Conservation (phyloP, 1,140 invertebrate genomes). For the Vollenhovia emeryi region DNA sequence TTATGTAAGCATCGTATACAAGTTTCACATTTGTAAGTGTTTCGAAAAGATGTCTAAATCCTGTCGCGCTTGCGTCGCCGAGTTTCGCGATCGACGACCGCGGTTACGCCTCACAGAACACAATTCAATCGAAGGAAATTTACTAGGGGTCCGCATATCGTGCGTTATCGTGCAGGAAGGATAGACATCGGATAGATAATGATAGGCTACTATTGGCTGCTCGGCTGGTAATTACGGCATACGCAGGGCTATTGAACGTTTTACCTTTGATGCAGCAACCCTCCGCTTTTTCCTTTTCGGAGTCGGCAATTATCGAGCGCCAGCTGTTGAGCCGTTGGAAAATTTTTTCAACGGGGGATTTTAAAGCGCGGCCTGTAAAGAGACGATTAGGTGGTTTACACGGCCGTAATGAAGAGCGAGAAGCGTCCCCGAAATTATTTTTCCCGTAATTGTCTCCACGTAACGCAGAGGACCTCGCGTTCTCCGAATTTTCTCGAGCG, state of each 20-base stretch:
- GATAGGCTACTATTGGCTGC: conserved; percentile 20
- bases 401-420: not conserved
- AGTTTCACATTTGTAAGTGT: not conserved
- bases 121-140: conserved; percentile 35
- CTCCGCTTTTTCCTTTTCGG: conserved; percentile 9
- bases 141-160: conserved; percentile 9
- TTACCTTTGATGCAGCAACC: conserved; percentile 5
- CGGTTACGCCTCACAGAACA: not conserved
- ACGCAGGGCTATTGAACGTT: conserved; percentile 11
- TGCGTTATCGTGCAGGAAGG: conserved; percentile 9
- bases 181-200: conserved; percentile 43
- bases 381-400: not conserved
- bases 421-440: not conserved
- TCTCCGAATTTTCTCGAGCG: not conserved
- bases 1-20: not conserved
- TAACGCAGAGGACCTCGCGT: not conserved
- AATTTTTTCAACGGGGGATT: conserved; percentile 5
- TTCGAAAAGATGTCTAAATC: not conserved
- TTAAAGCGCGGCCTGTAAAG: conserved; percentile 7
- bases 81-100: conserved; percentile 18
- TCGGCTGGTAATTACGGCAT: conserved; percentile 17
- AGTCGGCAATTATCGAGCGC: conserved; percentile 14
- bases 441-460: not conserved
- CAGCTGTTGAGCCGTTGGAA: conserved; percentile 29
- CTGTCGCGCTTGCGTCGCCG: not conserved